Percentiles rank a stretch among this genome's conserved stretches.
These are phyloP conservation scores for Macaria liturata DNA, from an alignment of 2,888 invertebrate genomes.

Conservation along the genomic window DNA sequence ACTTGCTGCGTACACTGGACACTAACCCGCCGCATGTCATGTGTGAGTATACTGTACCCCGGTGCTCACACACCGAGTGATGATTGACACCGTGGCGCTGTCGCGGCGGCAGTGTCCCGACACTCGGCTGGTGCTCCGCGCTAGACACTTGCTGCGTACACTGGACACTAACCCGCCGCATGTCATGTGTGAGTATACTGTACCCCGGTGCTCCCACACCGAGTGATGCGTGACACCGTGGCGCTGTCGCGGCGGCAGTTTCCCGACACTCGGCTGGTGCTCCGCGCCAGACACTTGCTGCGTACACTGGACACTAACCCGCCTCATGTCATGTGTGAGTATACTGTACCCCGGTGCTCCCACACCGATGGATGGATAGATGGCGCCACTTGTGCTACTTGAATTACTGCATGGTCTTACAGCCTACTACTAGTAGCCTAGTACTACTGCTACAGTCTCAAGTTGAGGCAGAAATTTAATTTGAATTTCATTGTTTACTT, in stretches of 20 bases:
- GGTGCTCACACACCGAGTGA: neutral
- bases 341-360: no score
- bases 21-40: constrained; percentile 6
- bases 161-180: constrained; percentile 7
- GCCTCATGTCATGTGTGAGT: constrained; percentile 2
- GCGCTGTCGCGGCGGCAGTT: neutral
- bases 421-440: no score
- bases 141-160: constrained; percentile 18
- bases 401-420: no score
- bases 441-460: no score
- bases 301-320: constrained; percentile 8
- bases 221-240: constrained; percentile 7
- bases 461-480: no score
- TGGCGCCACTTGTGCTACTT: no score
- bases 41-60: no score
- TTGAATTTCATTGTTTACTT: no score
- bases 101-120: no score
- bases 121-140: neutral
- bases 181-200: neutral
- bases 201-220: no score
- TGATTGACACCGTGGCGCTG: constrained; percentile 5
- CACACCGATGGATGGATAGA: no score
- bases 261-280: no score
- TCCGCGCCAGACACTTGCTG: constrained; percentile 17
- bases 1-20: constrained; percentile 14